phyloP scores from a whole-genome alignment of 2,113 vertebrate species.

The Otocyon megalotis region DNA sequence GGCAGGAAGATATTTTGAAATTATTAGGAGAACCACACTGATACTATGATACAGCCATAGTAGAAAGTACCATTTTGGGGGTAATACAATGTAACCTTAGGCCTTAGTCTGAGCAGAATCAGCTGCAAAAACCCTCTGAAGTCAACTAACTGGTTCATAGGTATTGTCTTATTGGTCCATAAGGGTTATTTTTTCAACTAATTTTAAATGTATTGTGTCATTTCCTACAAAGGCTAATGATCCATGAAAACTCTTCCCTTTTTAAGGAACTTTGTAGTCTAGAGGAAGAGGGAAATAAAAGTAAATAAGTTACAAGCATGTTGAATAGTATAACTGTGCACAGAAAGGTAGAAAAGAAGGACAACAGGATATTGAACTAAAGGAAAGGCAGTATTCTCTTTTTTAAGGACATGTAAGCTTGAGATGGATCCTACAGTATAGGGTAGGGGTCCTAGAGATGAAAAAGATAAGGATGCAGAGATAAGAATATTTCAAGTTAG shows the following conservation, averaged over 20 bases:
- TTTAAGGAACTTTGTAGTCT: neutral
- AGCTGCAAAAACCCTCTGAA: neutral
- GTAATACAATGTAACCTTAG: neutral
- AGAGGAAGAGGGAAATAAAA: neutral
- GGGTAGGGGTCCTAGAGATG: neutral
- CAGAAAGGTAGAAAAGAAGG: neutral
- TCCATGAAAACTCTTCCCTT: neutral
- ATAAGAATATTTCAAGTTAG: neutral
- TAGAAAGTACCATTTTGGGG: neutral
- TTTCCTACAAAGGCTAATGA: neutral
- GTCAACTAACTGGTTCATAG: neutral
- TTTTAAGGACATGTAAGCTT: neutral
- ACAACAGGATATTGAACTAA: neutral
- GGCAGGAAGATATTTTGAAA: neutral
- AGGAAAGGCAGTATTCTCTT: neutral
- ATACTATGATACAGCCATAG: neutral
- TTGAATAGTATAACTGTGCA: neutral
- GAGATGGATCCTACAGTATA: neutral
- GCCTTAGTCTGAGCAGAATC: neutral
- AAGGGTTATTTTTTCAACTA: neutral
- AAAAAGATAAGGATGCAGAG: neutral
- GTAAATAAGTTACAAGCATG: neutral
- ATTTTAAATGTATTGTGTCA: neutral
- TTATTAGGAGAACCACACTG: constrained; percentile 31
- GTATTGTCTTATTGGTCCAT: neutral